Evolutionary conservation across 1,140 invertebrate genomes (phyloP).

Genomic region (Eueides isabella): DNA sequence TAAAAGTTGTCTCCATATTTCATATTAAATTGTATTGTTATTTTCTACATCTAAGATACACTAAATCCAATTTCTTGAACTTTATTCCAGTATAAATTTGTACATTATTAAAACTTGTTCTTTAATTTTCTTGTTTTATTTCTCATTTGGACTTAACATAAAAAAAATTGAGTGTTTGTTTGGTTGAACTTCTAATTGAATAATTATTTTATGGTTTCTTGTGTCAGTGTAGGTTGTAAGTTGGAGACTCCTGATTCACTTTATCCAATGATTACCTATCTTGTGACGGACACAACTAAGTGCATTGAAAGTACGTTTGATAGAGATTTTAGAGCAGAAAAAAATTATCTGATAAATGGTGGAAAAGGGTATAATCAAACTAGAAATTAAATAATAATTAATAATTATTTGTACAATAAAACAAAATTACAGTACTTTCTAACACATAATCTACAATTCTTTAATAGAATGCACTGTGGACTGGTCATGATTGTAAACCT

Average conservation of each 20-base stretch:
- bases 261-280: no score
- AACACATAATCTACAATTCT: conserved; percentile 52
- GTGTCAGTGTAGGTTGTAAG: no score
- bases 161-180: no score
- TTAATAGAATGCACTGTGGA: conserved; percentile 18
- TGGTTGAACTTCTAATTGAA: no score
- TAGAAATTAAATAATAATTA: conserved; percentile 51
- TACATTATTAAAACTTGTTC: conserved; percentile 71
- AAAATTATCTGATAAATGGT: no score
- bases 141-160: not conserved
- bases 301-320: no score
- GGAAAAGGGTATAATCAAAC: not conserved
- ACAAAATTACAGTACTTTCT: conserved; percentile 66
- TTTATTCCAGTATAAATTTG: conserved; percentile 77
- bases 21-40: conserved; percentile 64
- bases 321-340: no score
- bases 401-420: conserved; percentile 71
- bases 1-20: conserved; percentile 50
- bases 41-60: conserved; percentile 64
- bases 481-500: conserved; percentile 54
- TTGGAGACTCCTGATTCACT: no score
- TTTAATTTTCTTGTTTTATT: conserved; percentile 45
- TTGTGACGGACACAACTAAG: no score
- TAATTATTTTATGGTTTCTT: no score
- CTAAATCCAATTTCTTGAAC: conserved; percentile 54